Evolutionary conservation across 1,140 invertebrate species (phyloP), one percentile per base, ranked within the genome.

Genomic region (Tetraneura akinire): DNA sequence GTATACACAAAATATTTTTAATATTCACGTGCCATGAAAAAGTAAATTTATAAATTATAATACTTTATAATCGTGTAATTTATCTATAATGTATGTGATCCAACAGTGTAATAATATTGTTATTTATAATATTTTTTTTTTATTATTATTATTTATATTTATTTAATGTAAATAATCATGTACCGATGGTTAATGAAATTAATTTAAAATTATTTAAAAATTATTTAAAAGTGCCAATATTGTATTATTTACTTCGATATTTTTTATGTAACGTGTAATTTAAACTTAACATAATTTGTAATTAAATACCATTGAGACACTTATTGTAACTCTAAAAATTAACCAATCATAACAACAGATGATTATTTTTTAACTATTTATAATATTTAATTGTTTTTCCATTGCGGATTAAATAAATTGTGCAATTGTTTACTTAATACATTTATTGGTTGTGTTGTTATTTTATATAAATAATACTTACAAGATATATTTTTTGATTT

Each of bases 341-440:
- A 78, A 78, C 74, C 74, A 78, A 47, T 78, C 74, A 37, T 78
- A 78, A 78, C 74, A 78, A 76, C 53, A 60, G 55, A 78, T 62
- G 71, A 76, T 76, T 76, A 78, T 78, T 78, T 78, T 78, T 78
- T 78, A 78, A 78, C 74, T 78, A 78, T 78, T 78, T 78, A 62
- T 78, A 78, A 78, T 78, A 78, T 78, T 78, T 78, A 78, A 78
- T 78, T 78, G 74, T 78, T 78, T 78, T 60, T 55, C 55, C 53
- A 9, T 47, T 78, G 74, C 14, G 74, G 74, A 78, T 47, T 78
- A 29, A 78, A 78, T 78, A 78, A 78, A 78, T n/a, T 78, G 74
- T 78, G 74, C 74, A 78, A 78, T 78, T 78, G 74, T 78, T 78
- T 60, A 78, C 55, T 78, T 62, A 76, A 60, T 11, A 16, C 26